Base-by-base conservation (phyloP, 2,113 vertebrate genomes). In the Perca fluviatilis region DNA sequence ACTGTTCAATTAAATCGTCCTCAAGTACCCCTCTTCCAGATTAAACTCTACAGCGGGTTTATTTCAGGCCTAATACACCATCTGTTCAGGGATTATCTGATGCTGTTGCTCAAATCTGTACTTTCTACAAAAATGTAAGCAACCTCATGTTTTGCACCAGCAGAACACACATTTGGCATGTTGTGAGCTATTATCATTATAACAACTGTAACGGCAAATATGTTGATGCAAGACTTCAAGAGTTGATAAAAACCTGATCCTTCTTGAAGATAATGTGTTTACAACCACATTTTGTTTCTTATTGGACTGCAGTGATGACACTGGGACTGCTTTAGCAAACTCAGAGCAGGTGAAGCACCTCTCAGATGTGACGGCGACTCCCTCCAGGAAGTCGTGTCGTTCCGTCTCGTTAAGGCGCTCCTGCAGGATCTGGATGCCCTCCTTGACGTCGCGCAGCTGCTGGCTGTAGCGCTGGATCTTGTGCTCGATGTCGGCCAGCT, bases 401-500 rank as follows among this genome's bases (percentile, higher is more conserved):
- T 97, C 97, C 0, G 95, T 94, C 74, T 99, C 98, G 0, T 96
- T 95, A 86, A 99, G 95, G 46, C 97, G 95, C 86, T 99, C 98
- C 94, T 99, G 98, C 83, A 99, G 95, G 95, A 99, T 98, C 95
- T 98, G 97, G 86, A 97, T 95, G 33, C 98, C 98, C 85, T 99
- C 98, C 92, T 98, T 97, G 63, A 99, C 97, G 75, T 97, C 97
- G 12, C 96, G 98, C 76, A 99, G 97, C 95, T 99, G 98, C 91
- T 97, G 98, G 93, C 98, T 97, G 93, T 98, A 99, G 80, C 97
- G 96, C 85, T 99, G 98, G 91, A 99, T 98, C 92, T 99, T 99
- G 93, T 98, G 98, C 93, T 99, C 98, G 0, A 99, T 99, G 95
- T 99, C 98, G 0, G 96, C 92, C 62, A 99, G 95, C 0, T 97